phyloP scores from a whole-genome alignment of 2,113 vertebrate species.

The Nansenia antarctica region DNA sequence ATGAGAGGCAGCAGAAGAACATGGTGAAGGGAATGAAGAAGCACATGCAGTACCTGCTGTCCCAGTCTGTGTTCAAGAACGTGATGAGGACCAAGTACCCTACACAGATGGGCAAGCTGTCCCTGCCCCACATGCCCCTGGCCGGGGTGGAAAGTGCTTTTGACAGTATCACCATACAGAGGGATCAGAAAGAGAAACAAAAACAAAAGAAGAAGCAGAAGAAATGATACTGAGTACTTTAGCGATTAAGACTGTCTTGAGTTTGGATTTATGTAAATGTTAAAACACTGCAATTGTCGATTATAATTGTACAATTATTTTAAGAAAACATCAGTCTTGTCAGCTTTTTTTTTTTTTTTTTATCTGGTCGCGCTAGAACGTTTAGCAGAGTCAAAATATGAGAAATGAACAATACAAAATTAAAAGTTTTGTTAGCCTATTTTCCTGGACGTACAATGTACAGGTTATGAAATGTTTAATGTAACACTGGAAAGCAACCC shows the following conservation, averaged over 20 bases:
- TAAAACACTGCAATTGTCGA: slow-evolving; percentile 2
- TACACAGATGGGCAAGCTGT: slow-evolving; percentile 86
- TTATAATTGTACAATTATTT: slow-evolving; percentile 1
- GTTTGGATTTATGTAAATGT: slow-evolving; percentile 4
- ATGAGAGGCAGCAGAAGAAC: slow-evolving; percentile 83
- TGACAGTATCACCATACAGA: slow-evolving; percentile 71
- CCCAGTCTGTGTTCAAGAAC: slow-evolving; percentile 84
- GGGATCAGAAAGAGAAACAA: slow-evolving; percentile 43
- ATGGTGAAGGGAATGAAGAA: slow-evolving; percentile 88
- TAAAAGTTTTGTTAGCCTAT: slow-evolving; percentile 11
- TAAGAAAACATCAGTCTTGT: slow-evolving; percentile 9
- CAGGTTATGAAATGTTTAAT: neutral
- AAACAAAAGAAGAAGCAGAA: slow-evolving; percentile 25
- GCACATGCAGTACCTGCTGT: slow-evolving; percentile 84
- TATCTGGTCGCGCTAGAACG: neutral
- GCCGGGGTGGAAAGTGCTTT: slow-evolving; percentile 75
- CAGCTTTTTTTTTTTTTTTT: too few species aligned
- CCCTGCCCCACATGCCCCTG: slow-evolving; percentile 56
- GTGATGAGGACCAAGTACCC: slow-evolving; percentile 89
- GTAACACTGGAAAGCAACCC: slow-evolving; percentile 31
- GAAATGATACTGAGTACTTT: slow-evolving; percentile 30
- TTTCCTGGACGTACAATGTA: neutral
- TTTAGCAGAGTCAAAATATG: neutral
- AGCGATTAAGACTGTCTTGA: slow-evolving; percentile 5
- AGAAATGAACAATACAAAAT: slow-evolving; percentile 28